Base-by-base conservation (phyloP, 2,113 vertebrate genomes). In the Nothocercus nigrocapillus region DNA sequence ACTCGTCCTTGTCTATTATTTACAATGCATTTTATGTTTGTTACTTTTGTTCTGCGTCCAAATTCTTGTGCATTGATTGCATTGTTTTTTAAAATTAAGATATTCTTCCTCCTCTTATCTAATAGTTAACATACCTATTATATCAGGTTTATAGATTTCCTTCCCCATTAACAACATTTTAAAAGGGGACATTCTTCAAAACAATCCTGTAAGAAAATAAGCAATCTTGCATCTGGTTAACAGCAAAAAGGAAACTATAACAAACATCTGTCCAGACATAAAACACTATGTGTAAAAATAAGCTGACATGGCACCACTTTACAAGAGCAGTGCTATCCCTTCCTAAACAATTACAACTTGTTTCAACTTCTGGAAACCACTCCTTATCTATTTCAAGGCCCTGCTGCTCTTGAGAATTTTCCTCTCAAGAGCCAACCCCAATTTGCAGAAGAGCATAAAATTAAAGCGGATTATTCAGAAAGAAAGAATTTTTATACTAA, bases 21-120 rank as follows among this genome's bases (percentile, higher is more conserved):
- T 93, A 90, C 40, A 90, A 30, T 28, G 25, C 5, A 81, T 79
- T 79, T 94, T 64, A 53, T 89, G 83, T 90, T 94, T 92, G 64
- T 90, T 93, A 82, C 82, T 89, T 87, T 96, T 95, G 95, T 95
- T 82, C 95, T 59, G 36, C 34, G 62, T 94, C 93, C 94, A 96
- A 96, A 70, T 89, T 93, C 53, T 94, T 92, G 63, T 63, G 86
- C 66, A 86, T 82, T 87, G 63, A 87, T 47, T 76, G 53, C 28
- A 94, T 95, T 96, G 92, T 95, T 73, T 82, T 89, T 92, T 94
- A 61, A 79, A 93, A 75, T 88, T 53, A 90, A 81, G 40, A 84
- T 90, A 86, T 16, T 97, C 85, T 95, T 96, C 64, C 76, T 94
- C 80, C 83, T 91, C 75, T 96, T 96, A 96, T 94, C 77, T 96